Conservation (phyloP, 2,797 vertebrate species). For the Arremon aurantiirostris region DNA sequence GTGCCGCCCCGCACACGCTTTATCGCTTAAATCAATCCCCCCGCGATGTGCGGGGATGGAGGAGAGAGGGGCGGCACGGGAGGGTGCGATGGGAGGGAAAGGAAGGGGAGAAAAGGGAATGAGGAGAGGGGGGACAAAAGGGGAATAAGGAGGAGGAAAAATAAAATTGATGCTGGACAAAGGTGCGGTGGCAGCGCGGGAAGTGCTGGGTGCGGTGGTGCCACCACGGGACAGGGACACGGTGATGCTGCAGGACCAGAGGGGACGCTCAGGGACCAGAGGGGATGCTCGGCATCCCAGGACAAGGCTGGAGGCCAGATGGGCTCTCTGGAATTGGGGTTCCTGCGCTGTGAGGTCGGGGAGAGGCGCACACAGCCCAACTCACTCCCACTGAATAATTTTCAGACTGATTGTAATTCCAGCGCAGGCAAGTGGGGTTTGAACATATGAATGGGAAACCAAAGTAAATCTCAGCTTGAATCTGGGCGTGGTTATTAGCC, state of each 20-base stretch:
- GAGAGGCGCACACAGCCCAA: background rate
- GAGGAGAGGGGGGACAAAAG: background rate
- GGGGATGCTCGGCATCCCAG: background rate
- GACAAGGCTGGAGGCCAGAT: accelerated
- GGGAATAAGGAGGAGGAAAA: background rate
- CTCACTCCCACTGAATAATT: background rate
- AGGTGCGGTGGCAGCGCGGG: background rate
- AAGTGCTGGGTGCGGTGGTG: accelerated
- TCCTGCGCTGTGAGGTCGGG: background rate
- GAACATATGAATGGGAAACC: background rate
- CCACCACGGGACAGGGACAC: background rate
- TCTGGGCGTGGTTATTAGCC: background rate
- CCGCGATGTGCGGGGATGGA: background rate
- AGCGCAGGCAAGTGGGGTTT: accelerated
- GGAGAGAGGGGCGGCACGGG: background rate
- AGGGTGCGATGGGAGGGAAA: background rate
- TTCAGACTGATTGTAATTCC: background rate
- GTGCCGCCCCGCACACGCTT: background rate
- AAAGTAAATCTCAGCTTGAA: background rate
- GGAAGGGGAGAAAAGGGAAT: background rate
- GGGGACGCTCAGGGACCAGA: background rate
- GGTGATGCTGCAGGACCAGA: background rate
- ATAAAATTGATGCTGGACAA: background rate
- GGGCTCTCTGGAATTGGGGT: background rate
- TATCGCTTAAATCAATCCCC: conserved; percentile 12